These are phyloP conservation scores for Eudyptes chrysolophus DNA, from an alignment of 2,113 vertebrate species.

Conservation along the genomic window DNA sequence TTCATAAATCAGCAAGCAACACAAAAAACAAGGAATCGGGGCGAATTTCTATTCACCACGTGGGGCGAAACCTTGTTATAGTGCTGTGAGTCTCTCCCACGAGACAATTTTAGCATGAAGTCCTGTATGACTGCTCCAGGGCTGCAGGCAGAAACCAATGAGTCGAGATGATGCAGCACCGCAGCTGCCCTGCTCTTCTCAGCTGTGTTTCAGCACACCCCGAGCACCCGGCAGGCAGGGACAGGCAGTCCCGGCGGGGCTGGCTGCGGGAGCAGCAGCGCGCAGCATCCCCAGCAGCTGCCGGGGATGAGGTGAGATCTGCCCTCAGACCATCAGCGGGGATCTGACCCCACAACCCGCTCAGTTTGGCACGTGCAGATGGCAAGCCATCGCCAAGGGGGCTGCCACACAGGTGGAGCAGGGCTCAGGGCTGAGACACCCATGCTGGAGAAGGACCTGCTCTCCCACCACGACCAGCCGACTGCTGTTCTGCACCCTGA, in stretches of 20 bases:
- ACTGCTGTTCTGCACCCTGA: not conserved
- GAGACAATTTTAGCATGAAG: not conserved
- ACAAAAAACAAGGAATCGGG: not conserved
- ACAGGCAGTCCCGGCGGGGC: not conserved
- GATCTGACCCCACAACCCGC: not conserved
- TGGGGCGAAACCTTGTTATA: not conserved
- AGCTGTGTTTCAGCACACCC: not conserved
- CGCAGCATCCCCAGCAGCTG: not conserved
- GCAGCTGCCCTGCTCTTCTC: not conserved
- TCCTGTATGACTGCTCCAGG: accelerated
- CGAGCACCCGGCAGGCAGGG: not conserved
- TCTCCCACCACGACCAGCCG: not conserved
- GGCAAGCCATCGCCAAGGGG: accelerated
- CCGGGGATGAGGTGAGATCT: accelerated
- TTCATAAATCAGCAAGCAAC: not conserved
- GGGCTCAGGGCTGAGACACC: not conserved
- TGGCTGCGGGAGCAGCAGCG: not conserved
- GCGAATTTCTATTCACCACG: not conserved
- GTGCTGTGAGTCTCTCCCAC: accelerated
- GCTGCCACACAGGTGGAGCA: not conserved
- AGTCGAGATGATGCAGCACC: accelerated
- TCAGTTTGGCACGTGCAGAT: not conserved
- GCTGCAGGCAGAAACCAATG: accelerated
- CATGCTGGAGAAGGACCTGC: not conserved
- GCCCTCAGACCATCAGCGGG: accelerated